These are phyloP conservation scores for Drosophila grimshawi DNA, from an alignment of 1,140 invertebrate genomes.

Conservation along the genomic window DNA sequence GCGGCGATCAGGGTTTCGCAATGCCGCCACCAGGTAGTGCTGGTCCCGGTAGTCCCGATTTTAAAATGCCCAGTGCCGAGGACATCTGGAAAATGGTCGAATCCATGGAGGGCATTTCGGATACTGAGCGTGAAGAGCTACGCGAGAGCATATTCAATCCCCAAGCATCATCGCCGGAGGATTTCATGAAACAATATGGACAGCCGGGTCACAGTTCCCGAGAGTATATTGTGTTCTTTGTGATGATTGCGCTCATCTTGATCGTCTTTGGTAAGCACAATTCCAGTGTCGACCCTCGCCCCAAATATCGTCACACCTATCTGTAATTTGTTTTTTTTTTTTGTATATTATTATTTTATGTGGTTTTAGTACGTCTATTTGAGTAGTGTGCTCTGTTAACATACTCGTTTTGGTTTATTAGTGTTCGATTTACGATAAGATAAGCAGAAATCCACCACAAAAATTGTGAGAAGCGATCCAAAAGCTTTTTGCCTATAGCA, in stretches of 20 bases:
- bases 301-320: conserved; percentile 31
- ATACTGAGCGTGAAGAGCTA: conserved; percentile 86
- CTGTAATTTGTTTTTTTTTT: conserved; percentile 17
- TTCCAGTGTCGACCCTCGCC: conserved; percentile 15
- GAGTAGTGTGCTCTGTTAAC: conserved; percentile 50
- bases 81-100: conserved; percentile 86
- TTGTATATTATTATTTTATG: neutral
- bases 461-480: conserved; percentile 23
- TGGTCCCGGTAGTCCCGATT: conserved; percentile 57
- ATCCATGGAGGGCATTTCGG: conserved; percentile 85
- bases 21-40: conserved; percentile 37
- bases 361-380: neutral
- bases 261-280: conserved; percentile 80
- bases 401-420: conserved; percentile 56
- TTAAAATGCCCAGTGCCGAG: conserved; percentile 85
- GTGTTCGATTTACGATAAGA: conserved; percentile 77
- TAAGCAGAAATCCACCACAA: conserved; percentile 61
- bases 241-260: conserved; percentile 75
- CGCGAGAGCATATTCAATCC: conserved; percentile 85
- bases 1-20: conserved; percentile 64
- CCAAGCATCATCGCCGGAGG: conserved; percentile 67
- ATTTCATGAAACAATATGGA: conserved; percentile 66
- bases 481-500: conserved; percentile 21
- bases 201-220: conserved; percentile 64
- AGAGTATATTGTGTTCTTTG: conserved; percentile 77